Percentiles rank a stretch among this genome's conserved stretches.
Evolutionary conservation across 2,797 vertebrate species (phyloP).

Genomic region (Cercopithecus diana): DNA sequence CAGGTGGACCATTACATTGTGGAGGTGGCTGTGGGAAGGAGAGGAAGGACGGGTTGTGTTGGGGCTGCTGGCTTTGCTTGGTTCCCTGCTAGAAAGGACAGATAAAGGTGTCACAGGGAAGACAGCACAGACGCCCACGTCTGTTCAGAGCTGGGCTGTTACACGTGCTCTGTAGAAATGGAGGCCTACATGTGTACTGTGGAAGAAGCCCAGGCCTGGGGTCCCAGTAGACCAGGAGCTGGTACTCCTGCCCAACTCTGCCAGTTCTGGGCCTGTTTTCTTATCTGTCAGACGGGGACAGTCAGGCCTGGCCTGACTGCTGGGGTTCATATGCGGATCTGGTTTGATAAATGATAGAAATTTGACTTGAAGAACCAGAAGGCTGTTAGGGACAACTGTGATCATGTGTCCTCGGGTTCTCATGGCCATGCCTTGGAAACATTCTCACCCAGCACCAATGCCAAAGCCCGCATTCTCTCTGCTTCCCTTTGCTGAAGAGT

Average conservation of each 20-base stretch:
- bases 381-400: not conserved
- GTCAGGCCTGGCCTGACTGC: not conserved
- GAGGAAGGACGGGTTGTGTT: not conserved
- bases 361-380: not conserved
- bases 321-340: not conserved
- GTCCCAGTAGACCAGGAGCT: not conserved
- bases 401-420: not conserved
- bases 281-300: not conserved
- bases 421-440: not conserved
- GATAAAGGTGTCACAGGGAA: not conserved
- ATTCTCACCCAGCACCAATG: not conserved
- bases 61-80: not conserved
- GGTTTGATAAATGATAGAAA: not conserved
- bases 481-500: not conserved
- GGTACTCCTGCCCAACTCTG: not conserved
- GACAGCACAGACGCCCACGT: not conserved
- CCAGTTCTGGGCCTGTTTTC: not conserved
- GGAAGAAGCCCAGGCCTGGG: not conserved
- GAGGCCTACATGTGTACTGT: not conserved
- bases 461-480: not conserved
- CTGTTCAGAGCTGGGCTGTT: not conserved
- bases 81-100: not conserved
- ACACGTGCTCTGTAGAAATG: not conserved
- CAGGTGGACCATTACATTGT: conserved; percentile 80
- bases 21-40: conserved; percentile 82